These are phyloP conservation scores for Cyaniris semiargus DNA, from an alignment of 2,888 invertebrate genomes.

Conservation along the genomic window DNA sequence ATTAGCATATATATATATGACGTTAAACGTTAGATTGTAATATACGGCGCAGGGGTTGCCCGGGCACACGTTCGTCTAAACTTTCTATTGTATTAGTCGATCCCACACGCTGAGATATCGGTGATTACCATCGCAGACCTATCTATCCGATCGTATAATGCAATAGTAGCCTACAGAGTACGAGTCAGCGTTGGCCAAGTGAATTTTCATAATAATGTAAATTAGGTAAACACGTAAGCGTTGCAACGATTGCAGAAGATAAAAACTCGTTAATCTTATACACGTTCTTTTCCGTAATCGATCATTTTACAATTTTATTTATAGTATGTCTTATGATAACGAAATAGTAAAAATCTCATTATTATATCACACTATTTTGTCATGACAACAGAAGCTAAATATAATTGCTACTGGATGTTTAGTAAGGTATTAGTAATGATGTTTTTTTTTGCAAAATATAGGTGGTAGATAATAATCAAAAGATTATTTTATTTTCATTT, in stretches of 20 bases:
- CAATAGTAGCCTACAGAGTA: neutral
- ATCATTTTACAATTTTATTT: neutral
- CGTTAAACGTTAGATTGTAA: conserved; percentile 19
- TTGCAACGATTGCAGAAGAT: conserved; percentile 22
- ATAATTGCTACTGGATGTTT: neutral
- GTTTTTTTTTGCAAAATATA: too few species aligned
- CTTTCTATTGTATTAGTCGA: conserved; percentile 26
- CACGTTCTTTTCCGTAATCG: conserved; percentile 1
- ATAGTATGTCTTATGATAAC: neutral
- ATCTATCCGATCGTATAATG: conserved; percentile 5
- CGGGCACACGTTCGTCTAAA: neutral
- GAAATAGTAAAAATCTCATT: neutral
- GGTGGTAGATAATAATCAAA: neutral
- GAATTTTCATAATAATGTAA: conserved; percentile 26
- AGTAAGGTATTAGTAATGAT: too few species aligned
- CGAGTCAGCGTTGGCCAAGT: conserved; percentile 1
- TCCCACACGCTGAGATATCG: conserved; percentile 24
- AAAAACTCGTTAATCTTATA: conserved; percentile 1
- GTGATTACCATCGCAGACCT: conserved; percentile 15
- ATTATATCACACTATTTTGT: neutral
- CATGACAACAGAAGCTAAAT: neutral
- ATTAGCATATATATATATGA: conserved; percentile 28
- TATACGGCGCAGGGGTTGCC: conserved; percentile 24
- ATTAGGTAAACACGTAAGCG: conserved; percentile 24
- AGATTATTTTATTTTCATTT: neutral